Percentiles rank a stretch among this genome's conserved stretches.
phyloP scores from a whole-genome alignment of 2,888 invertebrate species.

The Catocala fraxini region DNA sequence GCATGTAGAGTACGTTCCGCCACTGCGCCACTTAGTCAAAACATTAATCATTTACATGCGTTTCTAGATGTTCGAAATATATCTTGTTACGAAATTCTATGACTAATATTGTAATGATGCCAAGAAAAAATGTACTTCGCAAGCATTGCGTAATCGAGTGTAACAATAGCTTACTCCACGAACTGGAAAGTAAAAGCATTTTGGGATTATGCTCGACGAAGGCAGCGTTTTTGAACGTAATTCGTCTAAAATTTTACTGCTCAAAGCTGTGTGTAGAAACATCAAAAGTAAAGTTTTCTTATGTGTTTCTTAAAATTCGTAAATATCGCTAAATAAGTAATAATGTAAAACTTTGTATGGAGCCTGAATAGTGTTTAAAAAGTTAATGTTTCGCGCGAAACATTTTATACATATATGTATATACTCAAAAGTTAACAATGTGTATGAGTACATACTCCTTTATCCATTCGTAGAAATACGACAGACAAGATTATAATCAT shows the following conservation, averaged over 20 bases:
- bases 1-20: neutral
- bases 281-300: slow-evolving; percentile 8
- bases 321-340: slow-evolving; percentile 9
- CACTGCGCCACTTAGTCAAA: slow-evolving; percentile 4
- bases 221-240: slow-evolving; percentile 12
- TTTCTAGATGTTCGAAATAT: slow-evolving; percentile 3
- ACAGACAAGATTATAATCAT: too few relatives aligned
- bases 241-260: slow-evolving; percentile 12
- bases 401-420: too few relatives aligned
- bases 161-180: slow-evolving; percentile 19
- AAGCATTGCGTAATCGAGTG: slow-evolving; percentile 21
- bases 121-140: neutral
- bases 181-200: slow-evolving; percentile 19
- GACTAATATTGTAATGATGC: slow-evolving; percentile 11
- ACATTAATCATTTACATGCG: slow-evolving; percentile 2
- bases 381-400: neutral
- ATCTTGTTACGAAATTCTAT: slow-evolving; percentile 3
- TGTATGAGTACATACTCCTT: too few relatives aligned
- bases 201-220: slow-evolving; percentile 20
- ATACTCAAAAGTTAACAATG: too few relatives aligned
- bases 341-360: neutral
- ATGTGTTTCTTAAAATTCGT: slow-evolving; percentile 5
- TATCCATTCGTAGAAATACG: too few relatives aligned
- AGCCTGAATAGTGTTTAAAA: neutral
- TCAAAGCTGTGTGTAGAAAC: slow-evolving; percentile 13